Evolutionary conservation across 2,113 vertebrate species (phyloP).

Genomic region (Trematocara macrostoma): DNA sequence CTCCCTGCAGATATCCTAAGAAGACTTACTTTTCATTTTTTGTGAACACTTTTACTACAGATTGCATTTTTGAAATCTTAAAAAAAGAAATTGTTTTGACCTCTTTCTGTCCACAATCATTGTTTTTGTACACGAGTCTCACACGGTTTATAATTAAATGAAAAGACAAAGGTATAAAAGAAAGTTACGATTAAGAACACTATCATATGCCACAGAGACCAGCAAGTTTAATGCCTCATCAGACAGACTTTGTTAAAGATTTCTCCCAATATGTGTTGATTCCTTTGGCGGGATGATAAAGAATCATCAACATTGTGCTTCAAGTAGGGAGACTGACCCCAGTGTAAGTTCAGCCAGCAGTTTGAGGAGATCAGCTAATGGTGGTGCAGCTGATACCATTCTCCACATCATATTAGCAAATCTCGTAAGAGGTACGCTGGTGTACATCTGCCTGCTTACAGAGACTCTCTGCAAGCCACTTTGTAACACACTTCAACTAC

Average conservation of each 20-base stretch:
- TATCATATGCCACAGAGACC: accelerated
- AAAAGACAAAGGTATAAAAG: background rate
- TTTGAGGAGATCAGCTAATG: background rate
- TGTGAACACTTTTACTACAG: background rate
- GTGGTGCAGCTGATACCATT: background rate
- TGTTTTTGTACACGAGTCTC: background rate
- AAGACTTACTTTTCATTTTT: background rate
- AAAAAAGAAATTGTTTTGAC: background rate
- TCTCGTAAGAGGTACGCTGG: background rate
- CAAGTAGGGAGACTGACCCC: background rate
- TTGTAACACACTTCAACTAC: background rate
- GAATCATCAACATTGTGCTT: background rate
- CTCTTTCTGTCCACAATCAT: background rate
- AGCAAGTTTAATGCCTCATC: background rate
- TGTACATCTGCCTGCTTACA: background rate
- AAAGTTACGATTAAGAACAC: background rate
- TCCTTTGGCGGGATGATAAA: background rate
- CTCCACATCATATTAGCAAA: background rate
- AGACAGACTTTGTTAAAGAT: background rate
- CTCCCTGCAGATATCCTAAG: background rate
- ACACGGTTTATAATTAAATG: background rate
- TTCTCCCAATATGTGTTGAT: background rate
- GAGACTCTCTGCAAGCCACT: background rate
- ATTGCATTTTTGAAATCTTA: background rate
- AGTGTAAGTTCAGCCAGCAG: background rate